Conservation (phyloP, 2,797 vertebrate genomes). For the Saxicola maurus region DNA sequence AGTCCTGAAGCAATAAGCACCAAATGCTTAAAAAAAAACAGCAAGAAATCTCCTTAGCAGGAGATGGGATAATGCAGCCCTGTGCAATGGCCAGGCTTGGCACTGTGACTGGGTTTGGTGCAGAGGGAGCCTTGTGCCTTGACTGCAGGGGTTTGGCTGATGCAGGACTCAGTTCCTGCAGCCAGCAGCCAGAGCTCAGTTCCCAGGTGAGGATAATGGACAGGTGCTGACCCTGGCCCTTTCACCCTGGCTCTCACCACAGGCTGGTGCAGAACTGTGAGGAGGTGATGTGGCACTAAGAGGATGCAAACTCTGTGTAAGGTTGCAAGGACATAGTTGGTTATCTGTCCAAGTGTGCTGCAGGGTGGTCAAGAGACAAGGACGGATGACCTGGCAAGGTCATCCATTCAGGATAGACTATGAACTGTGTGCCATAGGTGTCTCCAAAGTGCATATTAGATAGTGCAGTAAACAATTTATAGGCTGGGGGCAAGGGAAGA, state of each 20-base stretch:
- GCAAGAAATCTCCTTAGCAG: background rate
- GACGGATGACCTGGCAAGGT: background rate
- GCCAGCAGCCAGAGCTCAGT: background rate
- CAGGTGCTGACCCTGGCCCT: background rate
- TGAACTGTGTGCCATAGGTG: background rate
- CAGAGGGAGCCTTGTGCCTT: background rate
- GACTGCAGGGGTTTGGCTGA: background rate
- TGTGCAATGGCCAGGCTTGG: background rate
- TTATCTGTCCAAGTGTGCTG: background rate
- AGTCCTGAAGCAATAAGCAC: background rate
- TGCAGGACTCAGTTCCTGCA: background rate
- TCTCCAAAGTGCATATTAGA: background rate
- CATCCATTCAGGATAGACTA: background rate
- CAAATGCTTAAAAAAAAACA: background rate
- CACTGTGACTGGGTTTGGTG: background rate
- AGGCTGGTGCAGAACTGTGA: background rate
- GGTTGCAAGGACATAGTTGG: background rate
- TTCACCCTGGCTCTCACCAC: background rate
- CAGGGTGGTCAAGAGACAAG: background rate
- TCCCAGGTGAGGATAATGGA: rapidly evolving
- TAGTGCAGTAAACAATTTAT: background rate
- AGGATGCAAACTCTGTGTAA: background rate
- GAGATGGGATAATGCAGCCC: background rate
- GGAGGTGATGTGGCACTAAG: background rate
- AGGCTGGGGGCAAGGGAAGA: background rate